Conservation (phyloP, 2,888 invertebrate species). For the Mesoligia furuncula region DNA sequence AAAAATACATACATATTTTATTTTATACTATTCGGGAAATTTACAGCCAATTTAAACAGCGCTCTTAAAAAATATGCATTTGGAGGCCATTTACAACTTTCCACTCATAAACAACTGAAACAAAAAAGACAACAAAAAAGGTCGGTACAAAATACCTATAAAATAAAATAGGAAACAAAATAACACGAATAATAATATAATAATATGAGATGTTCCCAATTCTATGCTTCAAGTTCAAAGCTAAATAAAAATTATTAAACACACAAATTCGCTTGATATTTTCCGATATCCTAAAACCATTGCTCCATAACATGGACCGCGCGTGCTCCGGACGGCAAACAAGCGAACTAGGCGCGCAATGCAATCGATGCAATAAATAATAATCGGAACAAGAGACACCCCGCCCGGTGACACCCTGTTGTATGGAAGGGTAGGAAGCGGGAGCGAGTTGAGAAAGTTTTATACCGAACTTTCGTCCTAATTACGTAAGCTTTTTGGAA, state of each 20-base stretch:
- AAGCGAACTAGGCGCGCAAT: slow-evolving; percentile 64
- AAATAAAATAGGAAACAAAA: too few relatives aligned
- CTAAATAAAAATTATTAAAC: not conserved
- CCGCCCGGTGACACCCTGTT: slow-evolving; percentile 34
- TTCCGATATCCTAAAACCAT: slow-evolving; percentile 6
- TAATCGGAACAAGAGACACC: slow-evolving; percentile 65
- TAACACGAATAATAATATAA: too few relatives aligned
- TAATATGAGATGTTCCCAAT: too few relatives aligned
- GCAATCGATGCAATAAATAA: slow-evolving; percentile 71
- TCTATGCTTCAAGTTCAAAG: too few relatives aligned
- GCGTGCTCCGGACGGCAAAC: slow-evolving; percentile 48
- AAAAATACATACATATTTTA: too few relatives aligned
- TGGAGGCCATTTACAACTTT: too few relatives aligned
- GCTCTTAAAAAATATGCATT: too few relatives aligned
- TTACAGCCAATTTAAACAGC: too few relatives aligned
- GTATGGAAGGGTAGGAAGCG: slow-evolving; percentile 3
- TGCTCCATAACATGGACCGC: slow-evolving; percentile 56
- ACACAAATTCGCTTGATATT: not conserved
- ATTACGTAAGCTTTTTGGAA: not conserved
- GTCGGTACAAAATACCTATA: too few relatives aligned
- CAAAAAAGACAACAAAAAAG: too few relatives aligned
- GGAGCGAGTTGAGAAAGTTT: slow-evolving; percentile 29
- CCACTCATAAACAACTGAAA: too few relatives aligned
- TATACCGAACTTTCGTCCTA: not conserved
- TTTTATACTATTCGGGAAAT: too few relatives aligned